Evolutionary conservation across 2,113 vertebrate genomes (phyloP).

Genomic region (Brachyhypopomus occidentalis): DNA sequence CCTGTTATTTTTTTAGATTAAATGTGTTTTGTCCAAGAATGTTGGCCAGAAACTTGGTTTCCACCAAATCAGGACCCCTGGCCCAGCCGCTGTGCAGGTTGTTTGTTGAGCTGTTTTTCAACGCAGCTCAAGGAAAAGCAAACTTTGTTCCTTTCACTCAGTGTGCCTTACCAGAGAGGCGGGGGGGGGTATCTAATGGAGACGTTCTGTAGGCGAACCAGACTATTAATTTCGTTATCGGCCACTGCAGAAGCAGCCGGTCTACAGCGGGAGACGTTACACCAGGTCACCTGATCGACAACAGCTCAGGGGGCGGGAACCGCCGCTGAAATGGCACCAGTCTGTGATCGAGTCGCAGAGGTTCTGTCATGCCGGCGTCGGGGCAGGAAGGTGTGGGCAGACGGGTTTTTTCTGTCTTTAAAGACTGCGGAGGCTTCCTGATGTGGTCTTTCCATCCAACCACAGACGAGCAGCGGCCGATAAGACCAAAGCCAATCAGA

Average conservation of each 20-base stretch:
- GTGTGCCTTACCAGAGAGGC: too few relatives aligned
- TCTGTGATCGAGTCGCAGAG: slow-evolving; percentile 15
- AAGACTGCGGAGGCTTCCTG: slow-evolving; percentile 52
- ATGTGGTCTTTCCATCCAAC: slow-evolving; percentile 65
- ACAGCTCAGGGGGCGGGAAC: not conserved
- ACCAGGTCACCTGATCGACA: slow-evolving; percentile 17
- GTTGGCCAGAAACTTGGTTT: slow-evolving; percentile 7
- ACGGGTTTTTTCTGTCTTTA: slow-evolving; percentile 18
- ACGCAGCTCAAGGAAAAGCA: too few relatives aligned
- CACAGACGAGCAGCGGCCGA: slow-evolving; percentile 34
- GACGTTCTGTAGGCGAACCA: not conserved
- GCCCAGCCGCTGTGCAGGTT: too few relatives aligned
- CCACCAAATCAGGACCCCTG: not conserved
- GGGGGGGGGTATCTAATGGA: not conserved
- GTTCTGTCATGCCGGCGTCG: slow-evolving; percentile 43
- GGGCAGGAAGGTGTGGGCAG: slow-evolving; percentile 51
- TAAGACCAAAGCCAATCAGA: slow-evolving; percentile 19
- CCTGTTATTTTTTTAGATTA: slow-evolving; percentile 35
- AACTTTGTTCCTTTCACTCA: too few relatives aligned
- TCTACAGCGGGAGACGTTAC: not conserved
- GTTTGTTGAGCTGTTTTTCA: too few relatives aligned
- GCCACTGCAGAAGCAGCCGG: not conserved
- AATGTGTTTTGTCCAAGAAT: slow-evolving; percentile 28
- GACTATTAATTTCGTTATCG: not conserved
- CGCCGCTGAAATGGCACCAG: slow-evolving; percentile 30